Percentiles rank a stretch among this genome's conserved stretches.
phyloP scores from a whole-genome alignment of 2,113 vertebrate genomes.

The Atlantisia rogersi region DNA sequence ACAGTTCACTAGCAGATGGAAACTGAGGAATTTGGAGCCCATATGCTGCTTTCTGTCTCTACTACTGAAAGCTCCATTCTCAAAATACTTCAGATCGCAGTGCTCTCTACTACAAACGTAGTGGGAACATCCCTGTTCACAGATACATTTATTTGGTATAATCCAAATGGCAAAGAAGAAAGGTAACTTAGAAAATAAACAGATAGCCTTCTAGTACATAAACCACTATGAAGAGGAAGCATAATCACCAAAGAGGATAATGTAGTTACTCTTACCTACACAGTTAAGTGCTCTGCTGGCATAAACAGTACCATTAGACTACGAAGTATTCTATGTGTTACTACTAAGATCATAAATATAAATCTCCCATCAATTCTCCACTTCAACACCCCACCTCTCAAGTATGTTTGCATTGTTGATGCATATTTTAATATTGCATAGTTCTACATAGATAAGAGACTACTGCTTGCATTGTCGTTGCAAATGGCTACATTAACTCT shows the following conservation, averaged over 20 bases:
- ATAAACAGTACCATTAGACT: not conserved
- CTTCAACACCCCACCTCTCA: not conserved
- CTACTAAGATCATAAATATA: not conserved
- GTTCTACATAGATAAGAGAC: constrained; percentile 67
- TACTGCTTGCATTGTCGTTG: constrained; percentile 74
- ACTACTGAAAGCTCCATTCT: not conserved
- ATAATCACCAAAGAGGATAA: not conserved
- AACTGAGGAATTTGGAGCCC: not conserved
- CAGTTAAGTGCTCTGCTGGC: not conserved
- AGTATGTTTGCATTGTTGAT: constrained; percentile 72
- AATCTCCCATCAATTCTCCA: not conserved
- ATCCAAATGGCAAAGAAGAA: not conserved
- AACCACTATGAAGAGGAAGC: not conserved
- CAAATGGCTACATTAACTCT: constrained; percentile 44
- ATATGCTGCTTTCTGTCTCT: not conserved
- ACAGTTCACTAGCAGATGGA: not conserved
- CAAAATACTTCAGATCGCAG: not conserved
- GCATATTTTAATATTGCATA: constrained; percentile 81
- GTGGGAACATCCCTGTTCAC: not conserved
- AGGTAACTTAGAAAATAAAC: not conserved
- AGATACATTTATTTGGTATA: not conserved
- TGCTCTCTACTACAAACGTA: not conserved
- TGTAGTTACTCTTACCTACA: not conserved
- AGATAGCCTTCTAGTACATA: not conserved
- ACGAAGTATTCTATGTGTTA: not conserved